These are phyloP conservation scores for Plebejus anna DNA, from an alignment of 2,888 invertebrate genomes.

Conservation along the genomic window DNA sequence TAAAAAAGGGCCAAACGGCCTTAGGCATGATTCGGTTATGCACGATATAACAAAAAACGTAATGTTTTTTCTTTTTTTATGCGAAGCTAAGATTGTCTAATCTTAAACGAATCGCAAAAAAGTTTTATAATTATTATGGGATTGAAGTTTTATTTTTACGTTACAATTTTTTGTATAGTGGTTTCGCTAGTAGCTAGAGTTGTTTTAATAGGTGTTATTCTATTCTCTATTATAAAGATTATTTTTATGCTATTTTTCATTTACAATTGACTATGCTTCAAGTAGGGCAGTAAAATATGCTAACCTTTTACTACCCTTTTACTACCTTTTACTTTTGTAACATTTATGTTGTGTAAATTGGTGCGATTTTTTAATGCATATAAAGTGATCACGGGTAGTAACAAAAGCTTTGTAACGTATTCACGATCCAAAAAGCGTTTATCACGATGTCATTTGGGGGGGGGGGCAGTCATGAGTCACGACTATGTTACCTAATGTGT, in stretches of 20 bases:
- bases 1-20: not conserved
- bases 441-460: conserved; percentile 45
- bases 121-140: not conserved
- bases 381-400: conserved; percentile 34
- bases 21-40: not conserved
- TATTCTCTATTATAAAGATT: not conserved
- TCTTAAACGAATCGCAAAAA: not conserved
- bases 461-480: conserved; percentile 37
- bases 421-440: conserved; percentile 35
- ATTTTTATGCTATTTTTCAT: not conserved
- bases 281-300: too few relatives aligned
- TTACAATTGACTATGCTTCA: too few relatives aligned
- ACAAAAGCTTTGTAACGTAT: conserved; percentile 36
- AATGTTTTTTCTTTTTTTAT: not conserved
- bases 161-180: not conserved
- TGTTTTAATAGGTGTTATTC: not conserved
- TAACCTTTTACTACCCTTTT: not conserved
- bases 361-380: not conserved
- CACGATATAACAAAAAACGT: not conserved
- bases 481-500: conserved; percentile 50
- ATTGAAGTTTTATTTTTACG: not conserved
- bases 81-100: not conserved
- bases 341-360: too few relatives aligned
- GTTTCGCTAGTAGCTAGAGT: not conserved
- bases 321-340: too few relatives aligned